Base-by-base conservation (phyloP, 2,888 invertebrate genomes). In the Teinopalpus imperialis region DNA sequence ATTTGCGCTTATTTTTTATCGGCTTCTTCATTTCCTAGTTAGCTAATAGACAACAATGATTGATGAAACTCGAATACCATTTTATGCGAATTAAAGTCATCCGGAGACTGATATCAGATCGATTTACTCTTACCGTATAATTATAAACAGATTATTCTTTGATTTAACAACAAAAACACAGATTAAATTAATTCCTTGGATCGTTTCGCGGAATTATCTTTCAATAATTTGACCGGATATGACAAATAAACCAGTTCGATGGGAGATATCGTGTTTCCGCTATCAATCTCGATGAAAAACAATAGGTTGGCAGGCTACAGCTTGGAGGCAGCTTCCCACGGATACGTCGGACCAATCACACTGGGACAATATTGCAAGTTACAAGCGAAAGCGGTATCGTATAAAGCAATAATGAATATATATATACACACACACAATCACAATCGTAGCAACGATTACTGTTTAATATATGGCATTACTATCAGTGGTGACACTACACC, bases 211-310 rank as follows among this genome's bases (percentile, higher is more conserved):
- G 36, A 52, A 52, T 57, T 64, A 65, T 57, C 57, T 63, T 68
- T 63, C 60, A 69, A 71, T 67, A 63, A 70, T 70, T 68, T 63
- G 54, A 63, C 56, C 74, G 85, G 83, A 83, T 74, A 79, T 79
- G 74, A 72, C 69, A 61, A 77, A 78, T 76, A 74, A 71, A 74
- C 57, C 60, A 68, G 66, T 66, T 66, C 56, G 66, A 63, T 57
- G 61, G 54, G 54, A 65, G 69, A 67, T 72, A 69, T 66, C 54
- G 59, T 48, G 67, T 70, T 82, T 86, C 87, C 86, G 81, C 81
- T 69, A 81, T 82, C 69, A 77, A 86, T 85, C 80, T 75, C 57
- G 51, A 54, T 58, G 63, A 59, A 66, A 74, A 72, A 81, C 75
- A 79, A 76, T 75, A 65, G 63, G 59, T 59, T 61, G 63, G 60